Percentiles rank a stretch among this genome's conserved stretches.
phyloP scores from a whole-genome alignment of 2,888 invertebrate species.

The Synergus itoensis region DNA sequence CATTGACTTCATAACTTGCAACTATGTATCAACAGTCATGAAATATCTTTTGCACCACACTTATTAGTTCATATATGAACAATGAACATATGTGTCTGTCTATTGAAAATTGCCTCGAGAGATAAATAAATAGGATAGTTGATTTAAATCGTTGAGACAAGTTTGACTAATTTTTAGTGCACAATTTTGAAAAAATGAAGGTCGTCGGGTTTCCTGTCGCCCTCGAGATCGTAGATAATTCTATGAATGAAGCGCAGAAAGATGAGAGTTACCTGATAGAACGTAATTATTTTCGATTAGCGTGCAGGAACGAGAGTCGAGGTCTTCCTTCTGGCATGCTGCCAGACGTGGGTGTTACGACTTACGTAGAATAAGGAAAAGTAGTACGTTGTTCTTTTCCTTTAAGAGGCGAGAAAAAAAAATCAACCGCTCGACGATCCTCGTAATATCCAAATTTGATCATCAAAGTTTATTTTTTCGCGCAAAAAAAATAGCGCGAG shows the following conservation, averaged over 20 bases:
- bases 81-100: too few species aligned
- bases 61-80: neutral
- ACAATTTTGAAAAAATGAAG: neutral
- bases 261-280: conserved; percentile 48
- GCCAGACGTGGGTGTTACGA: conserved; percentile 68
- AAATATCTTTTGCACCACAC: conserved; percentile 17
- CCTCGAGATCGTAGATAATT: conserved; percentile 42
- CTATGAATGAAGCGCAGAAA: conserved; percentile 46
- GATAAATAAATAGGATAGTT: neutral
- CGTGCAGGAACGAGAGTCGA: conserved; percentile 49
- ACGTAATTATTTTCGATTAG: conserved; percentile 63
- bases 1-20: conserved; percentile 22
- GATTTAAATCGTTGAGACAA: neutral
- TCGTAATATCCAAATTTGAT: neutral
- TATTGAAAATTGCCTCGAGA: neutral
- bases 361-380: conserved; percentile 68
- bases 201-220: conserved; percentile 14
- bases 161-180: neutral
- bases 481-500: neutral
- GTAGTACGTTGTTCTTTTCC: conserved; percentile 55
- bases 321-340: conserved; percentile 57
- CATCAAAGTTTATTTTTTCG: conserved; percentile 1
- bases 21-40: conserved; percentile 5
- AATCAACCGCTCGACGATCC: neutral
- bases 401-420: conserved; percentile 40